phyloP scores from a whole-genome alignment of 2,113 vertebrate species.

The Lichenostomus cassidix region DNA sequence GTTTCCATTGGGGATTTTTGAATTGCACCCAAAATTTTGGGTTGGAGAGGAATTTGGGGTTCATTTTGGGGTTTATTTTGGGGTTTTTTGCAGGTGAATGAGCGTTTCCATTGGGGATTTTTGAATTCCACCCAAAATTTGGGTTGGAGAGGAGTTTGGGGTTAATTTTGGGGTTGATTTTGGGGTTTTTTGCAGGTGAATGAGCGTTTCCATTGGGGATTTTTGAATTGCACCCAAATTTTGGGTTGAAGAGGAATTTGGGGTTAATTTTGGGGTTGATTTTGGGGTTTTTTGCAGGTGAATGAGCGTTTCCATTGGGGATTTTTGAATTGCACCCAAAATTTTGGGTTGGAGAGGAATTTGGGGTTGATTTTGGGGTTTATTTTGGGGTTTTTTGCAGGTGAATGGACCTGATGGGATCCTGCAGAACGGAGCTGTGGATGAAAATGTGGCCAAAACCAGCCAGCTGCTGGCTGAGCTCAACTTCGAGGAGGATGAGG shows the following conservation, averaged over 20 bases:
- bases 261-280: not conserved
- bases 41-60: not conserved
- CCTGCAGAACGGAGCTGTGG: constrained; percentile 89
- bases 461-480: constrained; percentile 94
- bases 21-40: not conserved
- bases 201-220: not conserved
- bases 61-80: not conserved
- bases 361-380: not conserved
- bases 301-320: too few relatives aligned
- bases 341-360: not conserved
- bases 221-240: not conserved
- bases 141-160: not conserved
- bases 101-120: not conserved
- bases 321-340: fast-evolving
- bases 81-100: too few relatives aligned
- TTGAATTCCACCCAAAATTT: not conserved
- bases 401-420: constrained; percentile 92
- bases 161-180: not conserved
- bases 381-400: constrained; percentile 67
- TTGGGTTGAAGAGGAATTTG: not conserved
- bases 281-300: too few relatives aligned
- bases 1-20: not conserved
- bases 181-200: too few relatives aligned
- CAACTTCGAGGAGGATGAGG: constrained; percentile 97
- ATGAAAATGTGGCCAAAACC: constrained; percentile 90